These are phyloP conservation scores for Paralvinella palmiformis DNA, from an alignment of 1,140 invertebrate species.

Conservation along the genomic window DNA sequence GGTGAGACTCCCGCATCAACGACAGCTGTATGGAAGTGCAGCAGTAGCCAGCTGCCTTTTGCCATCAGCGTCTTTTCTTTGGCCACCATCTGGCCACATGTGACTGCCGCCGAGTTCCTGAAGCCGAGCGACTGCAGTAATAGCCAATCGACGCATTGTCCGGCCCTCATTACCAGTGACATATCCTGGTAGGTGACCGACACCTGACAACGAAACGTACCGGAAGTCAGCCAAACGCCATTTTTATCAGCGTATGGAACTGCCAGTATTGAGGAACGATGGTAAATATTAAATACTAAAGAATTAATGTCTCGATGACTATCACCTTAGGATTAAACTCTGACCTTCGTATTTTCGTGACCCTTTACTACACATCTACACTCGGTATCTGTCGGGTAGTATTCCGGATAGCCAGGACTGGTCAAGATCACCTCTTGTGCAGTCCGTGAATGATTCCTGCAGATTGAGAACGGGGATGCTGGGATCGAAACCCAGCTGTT, in stretches of 20 bases:
- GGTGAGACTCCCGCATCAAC: background rate
- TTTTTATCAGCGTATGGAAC: too few species aligned
- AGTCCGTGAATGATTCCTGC: background rate
- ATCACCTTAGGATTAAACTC: too few species aligned
- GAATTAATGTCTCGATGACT: too few species aligned
- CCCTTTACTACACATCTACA: background rate
- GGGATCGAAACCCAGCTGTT: too few species aligned
- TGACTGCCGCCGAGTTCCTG: background rate
- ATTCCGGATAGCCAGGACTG: background rate
- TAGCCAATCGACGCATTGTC: conserved; percentile 1
- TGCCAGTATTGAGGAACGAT: too few species aligned
- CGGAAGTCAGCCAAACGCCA: background rate
- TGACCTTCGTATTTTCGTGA: background rate
- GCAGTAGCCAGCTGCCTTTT: background rate
- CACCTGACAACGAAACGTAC: background rate
- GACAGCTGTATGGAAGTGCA: background rate
- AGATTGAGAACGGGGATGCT: too few species aligned
- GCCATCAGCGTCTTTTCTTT: background rate
- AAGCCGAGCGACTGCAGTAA: background rate
- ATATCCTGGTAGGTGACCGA: background rate
- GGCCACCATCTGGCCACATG: background rate
- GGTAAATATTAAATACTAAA: too few species aligned
- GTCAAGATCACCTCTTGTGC: background rate
- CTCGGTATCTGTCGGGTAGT: background rate
- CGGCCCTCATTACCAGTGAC: background rate